These are phyloP conservation scores for Cryptus viduatorius DNA, from an alignment of 2,888 invertebrate species.

Conservation along the genomic window DNA sequence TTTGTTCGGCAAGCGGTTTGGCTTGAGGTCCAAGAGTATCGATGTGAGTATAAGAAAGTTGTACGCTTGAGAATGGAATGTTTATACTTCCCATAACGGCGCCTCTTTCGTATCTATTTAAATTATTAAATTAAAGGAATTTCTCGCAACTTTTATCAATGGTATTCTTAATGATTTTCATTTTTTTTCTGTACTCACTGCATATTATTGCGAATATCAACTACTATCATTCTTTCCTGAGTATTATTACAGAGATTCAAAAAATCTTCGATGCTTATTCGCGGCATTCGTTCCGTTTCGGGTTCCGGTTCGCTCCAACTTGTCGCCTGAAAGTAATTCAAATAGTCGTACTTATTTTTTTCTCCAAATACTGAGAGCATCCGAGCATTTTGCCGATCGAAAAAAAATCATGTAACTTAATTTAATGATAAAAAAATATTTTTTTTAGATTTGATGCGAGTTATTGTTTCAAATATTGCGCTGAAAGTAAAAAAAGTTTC, in stretches of 20 bases:
- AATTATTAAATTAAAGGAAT: conserved; percentile 71
- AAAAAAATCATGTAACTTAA: too few species aligned
- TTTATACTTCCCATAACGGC: conserved; percentile 94
- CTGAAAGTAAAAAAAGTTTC: too few species aligned
- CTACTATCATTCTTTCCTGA: conserved; percentile 86
- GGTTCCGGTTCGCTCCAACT: conserved; percentile 81
- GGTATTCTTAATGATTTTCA: neutral
- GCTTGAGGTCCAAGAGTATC: conserved; percentile 90
- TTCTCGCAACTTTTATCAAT: conserved; percentile 65
- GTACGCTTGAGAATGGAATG: conserved; percentile 94
- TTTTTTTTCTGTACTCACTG: conserved; percentile 85
- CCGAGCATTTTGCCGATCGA: too few species aligned
- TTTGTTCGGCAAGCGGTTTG: conserved; percentile 87
- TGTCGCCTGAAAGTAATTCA: conserved; percentile 72
- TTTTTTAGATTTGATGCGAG: too few species aligned
- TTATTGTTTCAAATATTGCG: too few species aligned
- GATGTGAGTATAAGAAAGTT: conserved; percentile 89
- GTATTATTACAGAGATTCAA: conserved; percentile 87
- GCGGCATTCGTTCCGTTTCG: conserved; percentile 86
- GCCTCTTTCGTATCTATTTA: conserved; percentile 90
- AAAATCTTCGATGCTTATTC: conserved; percentile 95
- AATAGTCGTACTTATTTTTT: conserved; percentile 24
- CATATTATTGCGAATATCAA: conserved; percentile 90
- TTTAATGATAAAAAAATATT: too few species aligned
- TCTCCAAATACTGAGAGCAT: too few species aligned